Conservation (phyloP, 1,140 invertebrate genomes). For the Gryllus bimaculatus region DNA sequence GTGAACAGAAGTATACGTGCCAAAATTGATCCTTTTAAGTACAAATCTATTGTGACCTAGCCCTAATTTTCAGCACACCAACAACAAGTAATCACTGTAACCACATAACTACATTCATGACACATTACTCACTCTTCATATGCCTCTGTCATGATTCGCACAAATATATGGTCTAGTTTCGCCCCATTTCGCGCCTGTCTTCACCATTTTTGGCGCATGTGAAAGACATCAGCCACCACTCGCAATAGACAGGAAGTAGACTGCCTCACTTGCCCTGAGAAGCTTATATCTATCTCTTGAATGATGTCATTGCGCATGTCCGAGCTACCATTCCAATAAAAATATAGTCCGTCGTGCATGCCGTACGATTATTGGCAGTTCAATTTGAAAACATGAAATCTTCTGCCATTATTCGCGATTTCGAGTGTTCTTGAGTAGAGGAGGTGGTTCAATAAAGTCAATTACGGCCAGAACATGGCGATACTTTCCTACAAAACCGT, state of each 20-base stretch:
- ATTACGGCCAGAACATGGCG: background rate
- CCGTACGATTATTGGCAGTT: background rate
- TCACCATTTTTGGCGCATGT: slow-evolving; percentile 55
- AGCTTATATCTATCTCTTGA: slow-evolving; percentile 16
- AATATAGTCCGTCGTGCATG: slow-evolving; percentile 18
- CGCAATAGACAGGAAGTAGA: slow-evolving; percentile 20
- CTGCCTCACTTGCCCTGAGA: slow-evolving; percentile 7
- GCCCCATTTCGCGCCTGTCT: slow-evolving; percentile 54
- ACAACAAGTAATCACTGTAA: background rate
- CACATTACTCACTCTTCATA: slow-evolving; percentile 57
- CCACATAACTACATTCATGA: background rate
- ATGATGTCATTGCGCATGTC: slow-evolving; percentile 20
- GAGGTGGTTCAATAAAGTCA: background rate
- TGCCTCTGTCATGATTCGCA: slow-evolving; percentile 63
- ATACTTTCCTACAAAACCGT: background rate
- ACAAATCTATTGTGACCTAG: slow-evolving; percentile 15
- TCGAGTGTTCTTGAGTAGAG: background rate
- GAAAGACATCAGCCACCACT: slow-evolving; percentile 44
- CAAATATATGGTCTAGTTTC: slow-evolving; percentile 57
- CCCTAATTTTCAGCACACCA: slow-evolving; percentile 14
- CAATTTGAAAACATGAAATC: background rate
- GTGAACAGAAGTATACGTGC: background rate
- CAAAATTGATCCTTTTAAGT: background rate
- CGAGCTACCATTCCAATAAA: slow-evolving; percentile 16
- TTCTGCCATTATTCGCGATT: background rate